Evolutionary conservation across 2,113 vertebrate species (phyloP), one percentile per base, ranked within the genome.

Genomic region (Motacilla alba): DNA sequence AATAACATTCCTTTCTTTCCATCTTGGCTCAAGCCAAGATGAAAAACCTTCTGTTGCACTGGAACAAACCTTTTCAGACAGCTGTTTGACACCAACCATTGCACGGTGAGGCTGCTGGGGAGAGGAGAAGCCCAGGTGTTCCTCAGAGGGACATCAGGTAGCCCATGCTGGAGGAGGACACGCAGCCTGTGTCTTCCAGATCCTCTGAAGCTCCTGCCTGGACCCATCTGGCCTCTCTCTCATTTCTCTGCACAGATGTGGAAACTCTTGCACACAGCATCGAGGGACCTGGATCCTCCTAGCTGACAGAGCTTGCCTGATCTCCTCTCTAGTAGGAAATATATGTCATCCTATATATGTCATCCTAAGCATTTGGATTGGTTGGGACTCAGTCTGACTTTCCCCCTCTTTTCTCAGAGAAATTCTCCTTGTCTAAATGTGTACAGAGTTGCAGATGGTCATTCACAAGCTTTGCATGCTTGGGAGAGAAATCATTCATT

Each of bases 51-150:
- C 56, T 83, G 28, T 39, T 76, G 52, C 14, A 39, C n/a, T 41
- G 47, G 21, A 72, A 24, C 12, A 62, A 86, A 13, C 50, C 14
- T 59, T 67, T 89, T 39, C 83, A 52, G 33, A 58, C 75, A 46
- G 10, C 27, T 77, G 58, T 64, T 47, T 76, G 63, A 79, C 59
- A 80, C 30, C 50, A 66, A 17, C 33, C 59, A 14, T 17, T 37
- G 39, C 27, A 44, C 0, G 0, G 20, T 11, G 37, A 82, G 24
- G 44, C 22, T 80, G 9, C 0, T 63, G 53, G 8, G 20, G 22
- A 55, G 43, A 70, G 26, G 27, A 21, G 49, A 70, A 89, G 66
- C 23, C 27, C 56, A 46, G 13, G n/a, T 77, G 73, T 39, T 12
- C 4, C 33, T 68, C 49, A 50, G 41, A 47, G 10, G 17, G 41